Conservation (phyloP, 30 jellyfish, hydroid and myxozoan genomes). For the Rhopilema esculentum region DNA sequence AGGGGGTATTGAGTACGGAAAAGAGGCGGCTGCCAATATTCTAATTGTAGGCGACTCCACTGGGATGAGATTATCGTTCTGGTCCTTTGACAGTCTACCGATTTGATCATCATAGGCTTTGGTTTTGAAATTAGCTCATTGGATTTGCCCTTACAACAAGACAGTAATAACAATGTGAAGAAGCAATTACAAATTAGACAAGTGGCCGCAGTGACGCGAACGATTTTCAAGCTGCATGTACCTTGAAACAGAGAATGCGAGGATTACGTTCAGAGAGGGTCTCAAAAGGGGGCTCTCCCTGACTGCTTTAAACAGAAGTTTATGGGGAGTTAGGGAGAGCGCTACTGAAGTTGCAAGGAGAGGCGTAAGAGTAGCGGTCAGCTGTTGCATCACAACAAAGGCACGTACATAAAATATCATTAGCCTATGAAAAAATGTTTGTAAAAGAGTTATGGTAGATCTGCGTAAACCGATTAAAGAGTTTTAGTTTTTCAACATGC, state of each 20-base stretch:
- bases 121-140: not conserved
- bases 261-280: not conserved
- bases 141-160: not conserved
- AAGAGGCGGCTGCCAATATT: not conserved
- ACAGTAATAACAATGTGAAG: not conserved
- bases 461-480: constrained; percentile 39
- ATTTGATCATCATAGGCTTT: not conserved
- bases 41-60: not conserved
- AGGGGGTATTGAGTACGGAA: not conserved
- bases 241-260: not conserved
- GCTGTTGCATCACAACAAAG: constrained; percentile 5
- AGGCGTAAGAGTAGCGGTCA: not conserved
- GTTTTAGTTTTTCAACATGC: constrained; percentile 43
- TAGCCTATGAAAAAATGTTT: constrained; percentile 37
- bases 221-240: not conserved
- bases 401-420: constrained; percentile 24
- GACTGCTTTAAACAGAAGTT: not conserved
- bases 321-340: not conserved
- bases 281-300: not conserved
- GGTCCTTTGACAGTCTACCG: not conserved
- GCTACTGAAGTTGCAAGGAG: not conserved
- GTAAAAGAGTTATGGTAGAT: constrained; percentile 23
- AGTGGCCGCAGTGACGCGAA: not conserved
- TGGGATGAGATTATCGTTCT: not conserved
- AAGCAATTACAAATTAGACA: not conserved